phyloP scores from a whole-genome alignment of 1,140 invertebrate genomes.

The Drosophila gunungcola region DNA sequence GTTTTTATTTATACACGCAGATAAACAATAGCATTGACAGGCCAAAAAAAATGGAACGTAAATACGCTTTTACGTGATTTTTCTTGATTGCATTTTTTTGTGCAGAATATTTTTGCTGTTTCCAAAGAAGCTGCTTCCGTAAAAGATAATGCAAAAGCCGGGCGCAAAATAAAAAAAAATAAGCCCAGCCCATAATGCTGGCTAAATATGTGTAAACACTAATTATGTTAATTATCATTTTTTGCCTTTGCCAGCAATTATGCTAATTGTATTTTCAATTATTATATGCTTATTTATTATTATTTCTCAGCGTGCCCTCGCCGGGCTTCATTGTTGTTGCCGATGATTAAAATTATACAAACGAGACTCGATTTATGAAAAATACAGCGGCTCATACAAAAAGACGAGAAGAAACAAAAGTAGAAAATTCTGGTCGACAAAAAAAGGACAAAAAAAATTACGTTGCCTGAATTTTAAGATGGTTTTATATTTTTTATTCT shows the following conservation, averaged over 20 bases:
- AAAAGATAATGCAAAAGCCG: slow-evolving; percentile 13
- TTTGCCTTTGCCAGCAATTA: slow-evolving; percentile 56
- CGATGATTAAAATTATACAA: slow-evolving; percentile 75
- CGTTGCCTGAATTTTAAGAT: slow-evolving; percentile 74
- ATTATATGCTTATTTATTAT: slow-evolving; percentile 81
- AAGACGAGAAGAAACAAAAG: not conserved
- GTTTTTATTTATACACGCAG: slow-evolving; percentile 28
- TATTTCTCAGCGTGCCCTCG: slow-evolving; percentile 47
- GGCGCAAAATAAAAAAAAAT: slow-evolving; percentile 21
- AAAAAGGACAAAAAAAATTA: slow-evolving; percentile 23
- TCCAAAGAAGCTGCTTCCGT: slow-evolving; percentile 16
- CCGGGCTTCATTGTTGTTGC: slow-evolving; percentile 20
- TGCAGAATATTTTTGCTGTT: slow-evolving; percentile 1
- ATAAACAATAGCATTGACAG: slow-evolving; percentile 48
- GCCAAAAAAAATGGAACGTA: slow-evolving; percentile 9
- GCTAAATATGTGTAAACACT: slow-evolving; percentile 78
- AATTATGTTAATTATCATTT: slow-evolving; percentile 76
- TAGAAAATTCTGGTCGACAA: not conserved
- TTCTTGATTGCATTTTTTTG: slow-evolving; percentile 10
- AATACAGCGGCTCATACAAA: slow-evolving; percentile 12
- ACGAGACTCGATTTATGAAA: slow-evolving; percentile 69
- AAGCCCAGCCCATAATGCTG: slow-evolving; percentile 27
- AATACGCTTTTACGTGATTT: slow-evolving; percentile 24
- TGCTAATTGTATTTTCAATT: slow-evolving; percentile 81
- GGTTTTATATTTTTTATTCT: slow-evolving; percentile 51